Conservation (phyloP, 2,888 invertebrate genomes). For the Vannuccia rotundouncinata region DNA sequence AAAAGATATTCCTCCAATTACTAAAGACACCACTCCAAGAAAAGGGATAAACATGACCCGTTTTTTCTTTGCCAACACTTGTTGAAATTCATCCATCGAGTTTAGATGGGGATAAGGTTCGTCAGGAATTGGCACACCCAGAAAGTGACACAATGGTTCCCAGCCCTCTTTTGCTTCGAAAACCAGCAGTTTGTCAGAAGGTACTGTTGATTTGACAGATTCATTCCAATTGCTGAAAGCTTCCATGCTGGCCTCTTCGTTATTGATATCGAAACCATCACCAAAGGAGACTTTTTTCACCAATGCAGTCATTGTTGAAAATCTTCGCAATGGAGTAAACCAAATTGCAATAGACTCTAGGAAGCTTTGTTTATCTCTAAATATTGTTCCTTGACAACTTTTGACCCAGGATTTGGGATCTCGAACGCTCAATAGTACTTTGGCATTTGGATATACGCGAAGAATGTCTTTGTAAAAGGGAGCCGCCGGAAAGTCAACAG, state of each 20-base stretch:
- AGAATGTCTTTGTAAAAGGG: constrained; percentile 37
- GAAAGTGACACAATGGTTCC: constrained; percentile 37
- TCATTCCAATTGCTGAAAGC: constrained; percentile 28
- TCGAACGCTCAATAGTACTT: constrained; percentile 34
- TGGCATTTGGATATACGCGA: constrained; percentile 38
- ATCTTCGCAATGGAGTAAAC: no score
- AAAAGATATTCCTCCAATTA: no score
- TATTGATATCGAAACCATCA: no score
- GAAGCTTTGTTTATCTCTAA: no score
- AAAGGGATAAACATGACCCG: no score
- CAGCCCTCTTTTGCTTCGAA: constrained; percentile 37
- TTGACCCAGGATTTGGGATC: constrained; percentile 33
- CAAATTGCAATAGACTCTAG: no score
- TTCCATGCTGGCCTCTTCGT: neutral
- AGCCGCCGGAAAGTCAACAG: constrained; percentile 32
- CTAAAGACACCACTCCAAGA: no score
- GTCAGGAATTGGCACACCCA: constrained; percentile 16
- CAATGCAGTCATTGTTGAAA: no score
- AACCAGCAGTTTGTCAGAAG: constrained; percentile 31
- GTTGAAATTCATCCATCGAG: constrained; percentile 32
- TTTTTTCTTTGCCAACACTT: no score
- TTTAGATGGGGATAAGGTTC: constrained; percentile 34
- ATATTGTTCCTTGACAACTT: constrained; percentile 31
- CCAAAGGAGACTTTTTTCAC: no score
- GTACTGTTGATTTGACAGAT: constrained; percentile 29